Percentiles rank a stretch among this genome's conserved stretches.
Conservation (phyloP, 2,797 vertebrate species). For the Mus spretus region DNA sequence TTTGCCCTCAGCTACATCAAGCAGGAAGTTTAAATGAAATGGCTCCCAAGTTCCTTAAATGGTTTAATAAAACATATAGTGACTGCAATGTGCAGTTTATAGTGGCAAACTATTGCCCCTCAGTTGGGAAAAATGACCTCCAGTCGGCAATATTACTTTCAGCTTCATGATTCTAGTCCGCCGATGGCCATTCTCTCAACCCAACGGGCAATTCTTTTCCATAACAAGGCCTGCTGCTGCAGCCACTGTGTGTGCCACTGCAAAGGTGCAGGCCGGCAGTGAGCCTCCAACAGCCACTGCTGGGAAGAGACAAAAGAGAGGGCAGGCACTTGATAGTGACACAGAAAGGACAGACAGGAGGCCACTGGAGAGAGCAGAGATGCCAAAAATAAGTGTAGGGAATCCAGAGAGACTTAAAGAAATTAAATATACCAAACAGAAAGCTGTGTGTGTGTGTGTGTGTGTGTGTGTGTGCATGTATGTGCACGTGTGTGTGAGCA, state of each 20-base stretch:
- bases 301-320: constrained; percentile 86
- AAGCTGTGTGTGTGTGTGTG: neutral
- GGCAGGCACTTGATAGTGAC: constrained; percentile 80
- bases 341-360: constrained; percentile 74
- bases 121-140: constrained; percentile 92
- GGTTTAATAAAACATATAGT: constrained; percentile 92
- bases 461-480: fast-evolving
- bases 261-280: constrained; percentile 79
- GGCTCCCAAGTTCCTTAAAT: constrained; percentile 91
- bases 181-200: constrained; percentile 89
- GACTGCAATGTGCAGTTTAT: constrained; percentile 91
- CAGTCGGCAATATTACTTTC: constrained; percentile 90
- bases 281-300: constrained; percentile 82
- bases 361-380: constrained; percentile 76
- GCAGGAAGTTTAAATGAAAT: constrained; percentile 91
- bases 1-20: constrained; percentile 87
- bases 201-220: constrained; percentile 90
- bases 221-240: constrained; percentile 90
- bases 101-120: constrained; percentile 91
- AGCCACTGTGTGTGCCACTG: constrained; percentile 82
- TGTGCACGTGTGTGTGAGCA: neutral
- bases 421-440: neutral
- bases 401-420: neutral
- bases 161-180: constrained; percentile 90
- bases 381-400: constrained; percentile 43